phyloP scores from a whole-genome alignment of 2,113 vertebrate genomes.

The Neopipo cinnamomea region DNA sequence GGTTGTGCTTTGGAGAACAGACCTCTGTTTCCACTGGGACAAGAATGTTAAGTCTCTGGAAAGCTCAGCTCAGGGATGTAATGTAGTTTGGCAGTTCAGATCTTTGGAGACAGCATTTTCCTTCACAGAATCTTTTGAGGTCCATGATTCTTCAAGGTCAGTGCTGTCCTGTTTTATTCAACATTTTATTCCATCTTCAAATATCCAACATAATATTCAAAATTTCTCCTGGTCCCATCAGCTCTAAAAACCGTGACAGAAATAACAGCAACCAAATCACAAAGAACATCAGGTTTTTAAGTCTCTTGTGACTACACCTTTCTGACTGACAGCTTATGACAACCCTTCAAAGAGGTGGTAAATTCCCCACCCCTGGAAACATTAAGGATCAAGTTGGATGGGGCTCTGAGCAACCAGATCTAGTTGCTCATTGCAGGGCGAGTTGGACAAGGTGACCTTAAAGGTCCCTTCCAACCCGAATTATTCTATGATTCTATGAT shows the following conservation, averaged over 20 bases:
- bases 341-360: not conserved
- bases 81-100: not conserved
- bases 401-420: not conserved
- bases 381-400: not conserved
- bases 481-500: not conserved
- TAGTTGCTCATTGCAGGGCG: not conserved
- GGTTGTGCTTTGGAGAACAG: not conserved
- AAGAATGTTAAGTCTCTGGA: not conserved
- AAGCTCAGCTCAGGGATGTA: not conserved
- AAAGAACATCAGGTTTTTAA: not conserved
- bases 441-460: not conserved
- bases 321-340: not conserved
- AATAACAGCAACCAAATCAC: not conserved
- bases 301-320: not conserved
- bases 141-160: not conserved
- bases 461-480: not conserved
- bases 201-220: not conserved
- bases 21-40: not conserved
- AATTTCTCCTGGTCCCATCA: not conserved
- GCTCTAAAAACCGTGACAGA: not conserved
- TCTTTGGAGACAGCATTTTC: slow-evolving; percentile 6
- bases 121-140: not conserved
- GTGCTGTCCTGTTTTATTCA: not conserved
- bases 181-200: not conserved
- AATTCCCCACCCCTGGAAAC: not conserved